Evolutionary conservation across 2,113 vertebrate genomes (phyloP).

Genomic region (Romanogobio albipinnatus): DNA sequence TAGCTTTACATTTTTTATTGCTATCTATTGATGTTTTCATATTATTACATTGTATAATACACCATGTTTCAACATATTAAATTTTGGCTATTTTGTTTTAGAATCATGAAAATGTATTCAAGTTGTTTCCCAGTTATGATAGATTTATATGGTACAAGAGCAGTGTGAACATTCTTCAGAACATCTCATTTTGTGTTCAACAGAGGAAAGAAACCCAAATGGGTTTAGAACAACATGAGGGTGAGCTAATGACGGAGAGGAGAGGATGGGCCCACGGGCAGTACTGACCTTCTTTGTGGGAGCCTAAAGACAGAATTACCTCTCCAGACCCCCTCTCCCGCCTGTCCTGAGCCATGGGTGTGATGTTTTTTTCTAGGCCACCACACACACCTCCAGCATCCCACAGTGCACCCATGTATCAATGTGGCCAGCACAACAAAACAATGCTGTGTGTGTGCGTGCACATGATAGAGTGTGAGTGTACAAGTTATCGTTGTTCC

Average conservation of each 20-base stretch:
- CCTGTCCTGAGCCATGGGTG: conserved; percentile 18
- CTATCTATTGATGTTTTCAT: not conserved
- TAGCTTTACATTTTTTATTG: not conserved
- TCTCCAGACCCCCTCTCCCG: conserved; percentile 24
- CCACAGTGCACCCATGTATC: conserved; percentile 24
- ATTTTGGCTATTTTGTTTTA: not conserved
- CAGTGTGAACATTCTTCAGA: not conserved
- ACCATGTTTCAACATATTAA: not conserved
- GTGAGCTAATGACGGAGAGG: not conserved
- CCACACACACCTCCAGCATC: conserved; percentile 41
- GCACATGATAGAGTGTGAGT: not conserved
- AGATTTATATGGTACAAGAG: not conserved
- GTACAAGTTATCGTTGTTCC: not conserved
- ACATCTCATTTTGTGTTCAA: not conserved
- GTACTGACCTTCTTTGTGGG: conserved; percentile 35
- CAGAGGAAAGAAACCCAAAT: not conserved
- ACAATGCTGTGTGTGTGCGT: conserved; percentile 5
- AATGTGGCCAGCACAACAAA: conserved; percentile 18
- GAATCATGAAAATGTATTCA: not conserved
- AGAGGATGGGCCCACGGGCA: conserved; percentile 9
- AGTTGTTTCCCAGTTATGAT: not conserved
- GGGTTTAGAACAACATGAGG: not conserved
- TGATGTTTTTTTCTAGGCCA: conserved; percentile 32
- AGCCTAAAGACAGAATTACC: conserved; percentile 32
- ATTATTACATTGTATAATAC: not conserved